Evolutionary conservation across 1,140 invertebrate species (phyloP).

Genomic region (Penaeus japonicus): DNA sequence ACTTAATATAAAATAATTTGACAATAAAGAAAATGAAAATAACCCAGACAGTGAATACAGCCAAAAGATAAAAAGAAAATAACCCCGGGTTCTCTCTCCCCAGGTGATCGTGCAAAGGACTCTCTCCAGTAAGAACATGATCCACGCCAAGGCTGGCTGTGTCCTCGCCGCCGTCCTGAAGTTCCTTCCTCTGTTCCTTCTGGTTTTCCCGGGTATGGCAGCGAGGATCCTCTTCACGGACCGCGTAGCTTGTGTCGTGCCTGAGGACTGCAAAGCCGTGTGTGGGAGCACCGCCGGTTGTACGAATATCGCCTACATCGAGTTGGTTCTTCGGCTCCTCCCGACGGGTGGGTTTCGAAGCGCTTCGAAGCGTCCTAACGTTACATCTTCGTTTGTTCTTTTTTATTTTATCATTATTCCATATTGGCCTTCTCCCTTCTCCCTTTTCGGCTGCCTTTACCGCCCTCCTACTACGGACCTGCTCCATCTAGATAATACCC

Average conservation of each 20-base stretch:
- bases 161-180: constrained; percentile 70
- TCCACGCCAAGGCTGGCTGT: constrained; percentile 69
- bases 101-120: constrained; percentile 70
- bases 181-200: constrained; percentile 69
- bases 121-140: constrained; percentile 69
- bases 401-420: not conserved
- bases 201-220: constrained; percentile 72
- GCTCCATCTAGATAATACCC: no score
- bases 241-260: constrained; percentile 66
- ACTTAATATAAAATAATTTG: not conserved
- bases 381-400: not conserved
- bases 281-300: constrained; percentile 66
- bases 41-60: not conserved
- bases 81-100: not conserved
- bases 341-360: constrained; percentile 62
- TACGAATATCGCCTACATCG: constrained; percentile 69
- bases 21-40: not conserved
- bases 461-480: no score
- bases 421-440: not conserved
- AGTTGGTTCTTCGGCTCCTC: constrained; percentile 67
- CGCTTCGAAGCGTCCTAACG: not conserved
- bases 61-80: no score
- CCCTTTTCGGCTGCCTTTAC: no score
- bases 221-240: constrained; percentile 67
- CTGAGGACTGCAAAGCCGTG: constrained; percentile 63